Base-by-base conservation (phyloP, 2,113 vertebrate genomes). In the Barnardius zonarius region DNA sequence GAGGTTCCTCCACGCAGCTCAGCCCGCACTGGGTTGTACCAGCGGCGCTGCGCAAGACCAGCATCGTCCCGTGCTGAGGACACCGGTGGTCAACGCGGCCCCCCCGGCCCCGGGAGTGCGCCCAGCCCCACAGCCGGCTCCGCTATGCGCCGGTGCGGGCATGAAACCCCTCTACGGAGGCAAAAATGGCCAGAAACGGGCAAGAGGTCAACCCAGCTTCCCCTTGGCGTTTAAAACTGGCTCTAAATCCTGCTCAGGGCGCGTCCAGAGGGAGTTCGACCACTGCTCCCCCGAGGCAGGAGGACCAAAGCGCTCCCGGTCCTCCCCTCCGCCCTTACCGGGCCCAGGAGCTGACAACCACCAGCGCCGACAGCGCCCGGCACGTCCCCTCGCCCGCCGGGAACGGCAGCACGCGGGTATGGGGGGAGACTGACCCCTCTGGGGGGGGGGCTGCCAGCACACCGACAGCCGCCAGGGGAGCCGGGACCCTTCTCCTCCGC, bases 221-320 rank as follows among this genome's bases (percentile, higher is more conserved):
- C 37, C 28, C 28, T 20, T 30, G 3, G 24, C 28, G 3, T 2
- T 16, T 8, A 33, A 16, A 52, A n/a, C 0, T 0, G 49, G 11
- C 28, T 59, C 28, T 17, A 37, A 43, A 37, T 2, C 41, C 28
- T 3, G 2, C 9, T 0, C 0, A 10, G 30, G 22, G 22, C 9
- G 28, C n/a, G 22, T 24, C 3, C 9, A 51, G 12, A 14, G 20
- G 25, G 22, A 17, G 39, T 11, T 6, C 5, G 12, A 13, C 1
- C 2, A 7, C 10, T 13, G 57, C 27, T 33, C 10, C n/a, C n/a
- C 55, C 3, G 7, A n/a, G 16, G 6, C 37, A 6, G 39, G 25
- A n/a, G 76, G 25, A 14, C 37, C 25, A 14, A 5, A 33, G 61
- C 39, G 33, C 68, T 67, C 19, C n/a, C 19, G 11, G 2, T 8